Evolutionary conservation across 2,888 invertebrate species (phyloP), one percentile per base, ranked within the genome.

Genomic region (Candidula unifasciata): DNA sequence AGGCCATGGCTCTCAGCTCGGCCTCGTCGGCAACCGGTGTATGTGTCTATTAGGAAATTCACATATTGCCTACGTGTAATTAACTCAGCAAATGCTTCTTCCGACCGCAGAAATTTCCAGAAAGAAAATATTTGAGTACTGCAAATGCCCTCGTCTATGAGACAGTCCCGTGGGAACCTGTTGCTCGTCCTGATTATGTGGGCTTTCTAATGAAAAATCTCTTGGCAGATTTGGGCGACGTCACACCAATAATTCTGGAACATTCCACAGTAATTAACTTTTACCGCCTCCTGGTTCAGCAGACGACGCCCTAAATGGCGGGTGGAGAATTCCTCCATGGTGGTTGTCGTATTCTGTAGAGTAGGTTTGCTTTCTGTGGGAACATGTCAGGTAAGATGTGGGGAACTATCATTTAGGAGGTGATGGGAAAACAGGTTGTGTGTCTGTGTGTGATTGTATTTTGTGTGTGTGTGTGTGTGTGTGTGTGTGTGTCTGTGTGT

Each of bases 101-200:
- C 81, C 60, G 27, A 52, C 6, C 80, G 30, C 24, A 52, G 68
- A 57, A 71, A 24, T 3, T 57, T 73, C n/a, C 33, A 68, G 73
- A 81, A 81, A 60, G 52, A 73, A 81, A 81, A 81, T 60, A 81
- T 73, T 73, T 54, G 57, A 81, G 73, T 33, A 27, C 37, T 80
- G 60, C 52, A 57, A 71, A 69, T 80, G 57, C 54, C 54, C 80
- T 44, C 33, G 33, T 35, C 57, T 73, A 57, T 54, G 54, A 33
- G 2, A n/a, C 30, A 60, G 30, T 81, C 81, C 81, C 81, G 81
- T 81, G 81, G 81, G 81, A 81, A 81, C 81, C 71, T 37, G 81
- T 73, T 57, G 71, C 73, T 33, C 10, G 6, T 3, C 6, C 6
- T 37, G 54, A 81, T 81, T 71, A 73, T 73, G 60, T 71, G 81